Conservation (phyloP, 2,888 invertebrate species). For the Odontocolon sp. region DNA sequence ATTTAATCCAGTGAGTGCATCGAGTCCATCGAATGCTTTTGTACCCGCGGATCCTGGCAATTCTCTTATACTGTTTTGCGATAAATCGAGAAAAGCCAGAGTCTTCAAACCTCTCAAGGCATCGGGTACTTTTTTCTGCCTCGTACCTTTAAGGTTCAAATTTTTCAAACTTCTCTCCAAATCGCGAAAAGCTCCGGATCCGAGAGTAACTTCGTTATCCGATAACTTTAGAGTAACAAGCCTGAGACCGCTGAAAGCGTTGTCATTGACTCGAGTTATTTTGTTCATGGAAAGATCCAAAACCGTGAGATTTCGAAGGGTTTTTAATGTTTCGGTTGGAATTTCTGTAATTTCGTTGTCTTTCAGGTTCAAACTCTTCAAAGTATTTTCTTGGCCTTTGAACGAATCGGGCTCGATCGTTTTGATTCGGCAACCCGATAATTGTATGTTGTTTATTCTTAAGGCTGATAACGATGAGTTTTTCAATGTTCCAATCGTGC, state of each 20-base stretch:
- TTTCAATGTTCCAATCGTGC: constrained; percentile 87
- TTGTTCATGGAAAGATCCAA: constrained; percentile 93
- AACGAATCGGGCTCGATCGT: constrained; percentile 89
- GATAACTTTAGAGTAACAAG: constrained; percentile 92
- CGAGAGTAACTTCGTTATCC: constrained; percentile 92
- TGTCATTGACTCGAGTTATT: constrained; percentile 87
- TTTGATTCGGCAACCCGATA: constrained; percentile 91
- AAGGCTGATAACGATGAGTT: constrained; percentile 87
- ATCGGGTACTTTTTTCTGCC: constrained; percentile 90
- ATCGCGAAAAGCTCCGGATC: constrained; percentile 88
- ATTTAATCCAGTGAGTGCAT: constrained; percentile 92
- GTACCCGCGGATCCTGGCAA: constrained; percentile 87
- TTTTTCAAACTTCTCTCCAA: constrained; percentile 92
- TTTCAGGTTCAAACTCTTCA: constrained; percentile 92
- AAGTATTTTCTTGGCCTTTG: constrained; percentile 89
- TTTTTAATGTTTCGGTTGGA: constrained; percentile 87
- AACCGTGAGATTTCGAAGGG: constrained; percentile 87
- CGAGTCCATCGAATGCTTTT: constrained; percentile 88
- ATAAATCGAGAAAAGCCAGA: constrained; percentile 93
- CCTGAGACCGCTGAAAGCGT: constrained; percentile 89
- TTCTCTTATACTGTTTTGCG: constrained; percentile 93
- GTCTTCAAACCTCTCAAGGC: constrained; percentile 89
- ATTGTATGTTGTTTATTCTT: constrained; percentile 90
- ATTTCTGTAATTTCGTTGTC: constrained; percentile 91
- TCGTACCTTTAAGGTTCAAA: constrained; percentile 93